Percentiles rank a stretch among this genome's conserved stretches.
These are phyloP conservation scores for Emydoidea blandingii DNA, from an alignment of 2,797 vertebrate species.

Conservation along the genomic window DNA sequence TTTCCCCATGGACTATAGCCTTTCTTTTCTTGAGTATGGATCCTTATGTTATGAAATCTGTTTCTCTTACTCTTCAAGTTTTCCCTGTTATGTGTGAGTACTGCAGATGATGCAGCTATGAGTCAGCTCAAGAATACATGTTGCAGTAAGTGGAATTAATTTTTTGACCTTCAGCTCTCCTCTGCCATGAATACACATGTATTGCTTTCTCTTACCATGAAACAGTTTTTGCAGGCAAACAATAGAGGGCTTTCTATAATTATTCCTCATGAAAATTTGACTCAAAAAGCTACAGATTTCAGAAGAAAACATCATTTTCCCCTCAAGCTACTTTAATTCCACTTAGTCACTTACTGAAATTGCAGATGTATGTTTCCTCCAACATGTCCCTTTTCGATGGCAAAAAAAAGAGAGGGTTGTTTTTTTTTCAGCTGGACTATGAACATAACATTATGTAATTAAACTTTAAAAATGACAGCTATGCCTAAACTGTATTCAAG, in stretches of 20 bases:
- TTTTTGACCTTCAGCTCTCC: constrained; percentile 18
- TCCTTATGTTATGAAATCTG: constrained; percentile 30
- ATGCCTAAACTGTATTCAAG: background rate
- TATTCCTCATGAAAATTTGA: constrained; percentile 32
- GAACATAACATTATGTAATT: background rate
- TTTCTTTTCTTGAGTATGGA: constrained; percentile 17
- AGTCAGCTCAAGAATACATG: constrained; percentile 30
- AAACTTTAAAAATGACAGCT: background rate
- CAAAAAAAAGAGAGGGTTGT: background rate
- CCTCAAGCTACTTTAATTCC: background rate
- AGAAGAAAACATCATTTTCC: background rate
- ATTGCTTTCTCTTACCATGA: constrained; percentile 29
- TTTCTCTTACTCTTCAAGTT: constrained; percentile 22
- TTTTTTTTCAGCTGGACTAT: background rate
- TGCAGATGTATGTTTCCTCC: background rate
- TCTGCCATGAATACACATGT: background rate
- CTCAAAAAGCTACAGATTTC: background rate
- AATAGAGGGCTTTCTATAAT: background rate
- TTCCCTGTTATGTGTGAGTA: constrained; percentile 27
- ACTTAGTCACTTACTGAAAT: constrained; percentile 16
- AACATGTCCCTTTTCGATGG: background rate
- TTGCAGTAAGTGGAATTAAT: constrained; percentile 59
- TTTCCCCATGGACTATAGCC: background rate
- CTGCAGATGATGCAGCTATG: constrained; percentile 19
- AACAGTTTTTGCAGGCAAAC: constrained; percentile 14